These are phyloP conservation scores for Phoxinus dragarum DNA, from an alignment of 2,797 vertebrate genomes.

Conservation along the genomic window DNA sequence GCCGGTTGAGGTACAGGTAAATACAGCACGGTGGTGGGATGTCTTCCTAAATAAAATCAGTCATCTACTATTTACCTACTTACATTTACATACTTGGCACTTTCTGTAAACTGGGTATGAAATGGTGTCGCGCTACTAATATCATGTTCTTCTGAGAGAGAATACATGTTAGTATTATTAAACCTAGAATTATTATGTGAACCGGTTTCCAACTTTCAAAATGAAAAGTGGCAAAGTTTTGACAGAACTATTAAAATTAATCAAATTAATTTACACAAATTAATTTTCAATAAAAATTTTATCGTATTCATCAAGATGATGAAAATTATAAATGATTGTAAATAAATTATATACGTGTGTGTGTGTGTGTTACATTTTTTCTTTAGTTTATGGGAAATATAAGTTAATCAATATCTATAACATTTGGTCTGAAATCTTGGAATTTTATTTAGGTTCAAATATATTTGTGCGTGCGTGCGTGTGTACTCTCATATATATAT, in stretches of 20 bases:
- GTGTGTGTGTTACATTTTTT: too few relatives aligned
- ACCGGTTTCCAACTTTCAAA: neutral
- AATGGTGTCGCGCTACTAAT: neutral
- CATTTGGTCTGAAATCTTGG: neutral
- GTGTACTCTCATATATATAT: too few relatives aligned
- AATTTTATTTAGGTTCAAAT: too few relatives aligned
- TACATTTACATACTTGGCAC: neutral
- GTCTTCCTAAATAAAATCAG: conserved; percentile 31
- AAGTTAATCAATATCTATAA: neutral
- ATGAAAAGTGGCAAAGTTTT: neutral
- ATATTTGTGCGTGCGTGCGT: too few relatives aligned
- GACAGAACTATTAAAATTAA: neutral
- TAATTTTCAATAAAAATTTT: neutral
- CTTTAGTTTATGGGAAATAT: neutral
- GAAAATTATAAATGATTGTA: too few relatives aligned
- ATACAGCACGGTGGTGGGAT: conserved; percentile 62
- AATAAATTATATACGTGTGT: too few relatives aligned
- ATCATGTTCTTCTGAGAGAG: neutral
- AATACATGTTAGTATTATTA: neutral
- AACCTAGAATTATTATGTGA: neutral
- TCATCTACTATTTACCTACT: neutral
- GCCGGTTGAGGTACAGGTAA: conserved; percentile 71
- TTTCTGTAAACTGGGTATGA: conserved; percentile 10
- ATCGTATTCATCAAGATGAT: neutral
- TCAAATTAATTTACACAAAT: neutral